Conservation (phyloP, 2,888 invertebrate species). For the Drosophila testacea region DNA sequence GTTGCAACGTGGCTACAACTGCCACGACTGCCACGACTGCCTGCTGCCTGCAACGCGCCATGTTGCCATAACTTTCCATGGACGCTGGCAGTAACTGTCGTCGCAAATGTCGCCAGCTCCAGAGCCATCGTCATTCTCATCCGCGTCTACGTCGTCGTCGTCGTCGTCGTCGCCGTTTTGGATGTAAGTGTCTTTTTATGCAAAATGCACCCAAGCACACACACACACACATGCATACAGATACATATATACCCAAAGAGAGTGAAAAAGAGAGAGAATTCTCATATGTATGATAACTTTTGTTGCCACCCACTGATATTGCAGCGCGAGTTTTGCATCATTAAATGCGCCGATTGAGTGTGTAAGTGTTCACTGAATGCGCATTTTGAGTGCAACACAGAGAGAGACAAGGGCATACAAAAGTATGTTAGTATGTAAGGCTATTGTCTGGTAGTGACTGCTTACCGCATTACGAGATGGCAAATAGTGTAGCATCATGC, state of each 20-base stretch:
- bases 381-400: slow-evolving; percentile 60
- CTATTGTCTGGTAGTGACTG: slow-evolving; percentile 23
- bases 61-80: slow-evolving; percentile 74
- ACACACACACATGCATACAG: slow-evolving; percentile 6
- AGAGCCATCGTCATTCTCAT: slow-evolving; percentile 13
- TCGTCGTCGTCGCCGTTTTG: slow-evolving; percentile 55
- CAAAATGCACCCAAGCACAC: slow-evolving; percentile 63
- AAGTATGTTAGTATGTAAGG: slow-evolving; percentile 20
- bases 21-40: slow-evolving; percentile 8
- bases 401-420: slow-evolving; percentile 12
- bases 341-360: slow-evolving; percentile 80
- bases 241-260: neutral
- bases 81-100: slow-evolving; percentile 79
- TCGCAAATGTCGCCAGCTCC: slow-evolving; percentile 76
- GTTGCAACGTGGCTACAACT: slow-evolving; percentile 50
- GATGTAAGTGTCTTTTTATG: slow-evolving; percentile 77
- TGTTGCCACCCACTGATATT: slow-evolving; percentile 34
- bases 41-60: slow-evolving; percentile 23
- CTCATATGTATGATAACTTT: slow-evolving; percentile 39
- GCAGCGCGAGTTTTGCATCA: slow-evolving; percentile 68
- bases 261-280: slow-evolving; percentile 1
- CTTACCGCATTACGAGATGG: slow-evolving; percentile 86
- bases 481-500: slow-evolving; percentile 87
- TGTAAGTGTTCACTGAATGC: slow-evolving; percentile 76
- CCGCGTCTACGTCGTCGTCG: slow-evolving; percentile 43